phyloP scores from a whole-genome alignment of 2,113 vertebrate species.

The Prunella fulvescens region DNA sequence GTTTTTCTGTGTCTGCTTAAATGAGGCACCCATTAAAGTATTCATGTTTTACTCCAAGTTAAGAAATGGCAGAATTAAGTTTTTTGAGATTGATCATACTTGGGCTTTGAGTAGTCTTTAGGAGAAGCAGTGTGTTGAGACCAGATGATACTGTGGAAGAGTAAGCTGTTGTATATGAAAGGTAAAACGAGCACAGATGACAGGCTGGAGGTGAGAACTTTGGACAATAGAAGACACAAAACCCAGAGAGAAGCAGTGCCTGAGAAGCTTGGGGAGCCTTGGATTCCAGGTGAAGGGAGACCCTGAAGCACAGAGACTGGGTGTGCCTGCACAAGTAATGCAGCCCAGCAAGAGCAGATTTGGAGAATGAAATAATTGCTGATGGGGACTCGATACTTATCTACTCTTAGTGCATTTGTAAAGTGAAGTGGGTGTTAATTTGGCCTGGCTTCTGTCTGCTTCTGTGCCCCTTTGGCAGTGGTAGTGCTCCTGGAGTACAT shows the following conservation, averaged over 20 bases:
- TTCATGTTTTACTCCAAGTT: not conserved
- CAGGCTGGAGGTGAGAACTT: not conserved
- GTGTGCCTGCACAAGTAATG: not conserved
- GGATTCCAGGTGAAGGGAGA: not conserved
- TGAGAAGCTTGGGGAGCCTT: not conserved
- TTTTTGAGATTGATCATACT: not conserved
- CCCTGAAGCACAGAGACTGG: not conserved
- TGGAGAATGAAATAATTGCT: not conserved
- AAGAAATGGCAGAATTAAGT: not conserved
- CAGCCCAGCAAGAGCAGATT: not conserved
- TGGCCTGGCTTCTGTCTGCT: not conserved
- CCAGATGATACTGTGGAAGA: not conserved
- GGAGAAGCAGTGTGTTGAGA: not conserved
- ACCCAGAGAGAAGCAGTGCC: not conserved
- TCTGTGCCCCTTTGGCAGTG: not conserved
- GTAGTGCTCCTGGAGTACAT: not conserved
- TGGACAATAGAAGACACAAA: not conserved
- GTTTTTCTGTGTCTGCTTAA: not conserved
- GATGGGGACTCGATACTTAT: not conserved
- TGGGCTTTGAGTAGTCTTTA: not conserved
- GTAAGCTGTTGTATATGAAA: not conserved
- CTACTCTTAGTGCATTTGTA: not conserved
- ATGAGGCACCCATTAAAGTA: not conserved
- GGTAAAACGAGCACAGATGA: not conserved
- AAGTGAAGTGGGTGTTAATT: not conserved